Evolutionary conservation across 1,140 invertebrate species (phyloP).

Genomic region (Zophobas morio): DNA sequence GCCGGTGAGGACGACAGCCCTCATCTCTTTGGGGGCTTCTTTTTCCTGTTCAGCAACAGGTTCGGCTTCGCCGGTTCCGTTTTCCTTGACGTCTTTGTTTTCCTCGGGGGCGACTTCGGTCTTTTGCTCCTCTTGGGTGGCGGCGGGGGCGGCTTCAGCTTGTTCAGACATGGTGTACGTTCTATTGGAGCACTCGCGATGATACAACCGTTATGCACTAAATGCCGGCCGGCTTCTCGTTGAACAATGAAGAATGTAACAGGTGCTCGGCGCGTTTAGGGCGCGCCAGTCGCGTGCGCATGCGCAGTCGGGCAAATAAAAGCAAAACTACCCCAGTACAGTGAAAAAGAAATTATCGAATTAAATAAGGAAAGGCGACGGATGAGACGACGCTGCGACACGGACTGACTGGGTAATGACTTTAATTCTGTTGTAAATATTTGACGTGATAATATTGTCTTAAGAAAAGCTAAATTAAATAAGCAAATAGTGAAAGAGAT

Average conservation of each 20-base stretch:
- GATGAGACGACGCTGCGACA: not conserved
- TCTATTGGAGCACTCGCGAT: slow-evolving; percentile 17
- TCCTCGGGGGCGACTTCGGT: slow-evolving; percentile 69
- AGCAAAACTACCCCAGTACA: slow-evolving; percentile 46
- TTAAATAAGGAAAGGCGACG: not conserved
- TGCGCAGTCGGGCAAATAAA: slow-evolving; percentile 53
- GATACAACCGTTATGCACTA: slow-evolving; percentile 28
- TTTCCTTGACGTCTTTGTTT: slow-evolving; percentile 69
- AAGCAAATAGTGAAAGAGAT: no score
- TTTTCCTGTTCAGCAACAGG: slow-evolving; percentile 69
- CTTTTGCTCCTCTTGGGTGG: slow-evolving; percentile 69
- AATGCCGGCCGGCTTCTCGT: slow-evolving; percentile 59
- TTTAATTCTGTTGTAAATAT: not conserved
- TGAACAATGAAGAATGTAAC: slow-evolving; percentile 64
- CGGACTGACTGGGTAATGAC: no score
- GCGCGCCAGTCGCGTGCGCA: slow-evolving; percentile 60
- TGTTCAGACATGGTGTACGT: slow-evolving; percentile 46
- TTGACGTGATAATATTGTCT: not conserved
- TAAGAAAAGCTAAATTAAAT: no score
- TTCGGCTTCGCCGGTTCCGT: slow-evolving; percentile 69
- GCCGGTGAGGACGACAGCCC: slow-evolving; percentile 84
- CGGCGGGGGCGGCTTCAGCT: slow-evolving; percentile 68
- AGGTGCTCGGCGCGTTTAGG: slow-evolving; percentile 62
- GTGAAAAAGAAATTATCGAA: not conserved
- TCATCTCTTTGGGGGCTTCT: slow-evolving; percentile 83